Percentiles rank a stretch among this genome's conserved stretches.
Conservation (phyloP, 2,113 vertebrate species). For the Sorex araneus region DNA sequence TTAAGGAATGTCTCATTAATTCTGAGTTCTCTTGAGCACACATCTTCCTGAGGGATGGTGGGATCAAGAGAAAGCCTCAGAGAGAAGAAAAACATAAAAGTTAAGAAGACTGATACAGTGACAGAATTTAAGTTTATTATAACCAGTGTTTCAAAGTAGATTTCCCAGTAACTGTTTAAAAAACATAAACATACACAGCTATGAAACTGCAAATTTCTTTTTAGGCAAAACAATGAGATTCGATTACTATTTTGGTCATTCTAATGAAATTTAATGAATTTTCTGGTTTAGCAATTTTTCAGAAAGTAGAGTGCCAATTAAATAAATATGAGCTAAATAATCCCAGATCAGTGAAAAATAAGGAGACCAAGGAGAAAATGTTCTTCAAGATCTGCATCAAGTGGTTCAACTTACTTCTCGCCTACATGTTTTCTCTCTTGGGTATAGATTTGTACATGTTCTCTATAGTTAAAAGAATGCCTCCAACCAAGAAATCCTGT, state of each 20-base stretch:
- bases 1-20: conserved; percentile 69
- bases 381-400: background rate
- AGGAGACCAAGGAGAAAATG: background rate
- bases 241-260: conserved; percentile 71
- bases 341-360: conserved; percentile 52
- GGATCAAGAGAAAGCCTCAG: conserved; percentile 5
- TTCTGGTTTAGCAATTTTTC: conserved; percentile 72
- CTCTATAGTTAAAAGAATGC: background rate
- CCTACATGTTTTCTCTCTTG: background rate
- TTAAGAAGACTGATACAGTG: conserved; percentile 64
- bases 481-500: background rate
- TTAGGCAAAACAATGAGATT: conserved; percentile 39
- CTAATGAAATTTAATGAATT: conserved; percentile 74
- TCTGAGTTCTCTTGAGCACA: background rate
- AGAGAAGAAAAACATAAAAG: conserved; percentile 54
- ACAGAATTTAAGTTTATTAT: conserved; percentile 67
- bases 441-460: rapidly evolving
- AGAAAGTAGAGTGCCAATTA: conserved; percentile 70
- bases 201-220: background rate
- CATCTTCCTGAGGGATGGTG: conserved; percentile 26
- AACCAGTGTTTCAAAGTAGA: conserved; percentile 56
- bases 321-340: conserved; percentile 75
- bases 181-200: background rate
- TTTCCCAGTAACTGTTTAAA: conserved; percentile 53
- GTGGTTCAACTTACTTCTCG: background rate